phyloP scores from a whole-genome alignment of 2,113 vertebrate genomes.

The Heterotilapia buettikoferi region DNA sequence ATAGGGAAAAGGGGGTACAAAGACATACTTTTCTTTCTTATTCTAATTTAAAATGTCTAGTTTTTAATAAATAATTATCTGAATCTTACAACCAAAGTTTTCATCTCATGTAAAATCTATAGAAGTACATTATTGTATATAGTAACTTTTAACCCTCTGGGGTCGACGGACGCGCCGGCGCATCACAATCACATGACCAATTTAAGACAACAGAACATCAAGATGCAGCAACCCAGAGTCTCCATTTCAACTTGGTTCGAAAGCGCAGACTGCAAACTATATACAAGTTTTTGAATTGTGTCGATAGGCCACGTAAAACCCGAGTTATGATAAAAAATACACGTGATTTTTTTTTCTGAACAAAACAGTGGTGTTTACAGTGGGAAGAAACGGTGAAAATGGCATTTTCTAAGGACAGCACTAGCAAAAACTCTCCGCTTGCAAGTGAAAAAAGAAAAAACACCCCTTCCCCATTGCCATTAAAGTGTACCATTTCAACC shows the following conservation, averaged over 20 bases:
- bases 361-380: not conserved
- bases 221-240: too few species aligned
- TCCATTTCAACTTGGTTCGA: too few species aligned
- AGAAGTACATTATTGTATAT: not conserved
- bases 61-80: not conserved
- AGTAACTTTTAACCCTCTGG: not conserved
- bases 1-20: not conserved
- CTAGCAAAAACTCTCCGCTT: not conserved
- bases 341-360: too few species aligned
- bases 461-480: not conserved
- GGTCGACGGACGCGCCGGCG: not conserved
- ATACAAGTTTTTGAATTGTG: too few species aligned
- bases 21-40: not conserved
- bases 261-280: too few species aligned
- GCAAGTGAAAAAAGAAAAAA: accelerated
- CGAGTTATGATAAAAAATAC: not conserved
- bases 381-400: accelerated
- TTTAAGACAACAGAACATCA: too few species aligned
- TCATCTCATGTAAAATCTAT: not conserved
- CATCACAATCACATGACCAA: too few species aligned
- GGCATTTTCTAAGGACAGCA: not conserved
- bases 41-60: not conserved
- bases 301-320: not conserved
- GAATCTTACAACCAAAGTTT: not conserved
- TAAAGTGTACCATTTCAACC: accelerated